Conservation (phyloP, 2,113 vertebrate species). For the Notothenia rossii region DNA sequence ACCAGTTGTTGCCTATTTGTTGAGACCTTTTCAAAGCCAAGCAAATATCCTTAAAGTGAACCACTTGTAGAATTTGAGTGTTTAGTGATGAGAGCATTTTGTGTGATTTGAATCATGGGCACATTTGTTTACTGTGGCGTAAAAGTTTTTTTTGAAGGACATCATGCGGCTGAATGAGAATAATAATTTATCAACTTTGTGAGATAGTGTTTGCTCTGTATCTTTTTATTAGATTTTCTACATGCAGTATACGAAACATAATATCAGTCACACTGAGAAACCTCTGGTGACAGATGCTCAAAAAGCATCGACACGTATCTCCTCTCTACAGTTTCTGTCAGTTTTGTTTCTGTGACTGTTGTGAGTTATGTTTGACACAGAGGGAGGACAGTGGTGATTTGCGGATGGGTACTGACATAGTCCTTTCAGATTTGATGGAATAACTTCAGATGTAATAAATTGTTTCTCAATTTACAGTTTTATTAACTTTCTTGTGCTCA, state of each 20-base stretch:
- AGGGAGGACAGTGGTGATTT: slow-evolving; percentile 36
- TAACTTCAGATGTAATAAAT: slow-evolving; percentile 24
- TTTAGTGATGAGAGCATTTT: not conserved
- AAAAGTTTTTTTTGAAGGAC: slow-evolving; percentile 17
- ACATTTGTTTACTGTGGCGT: slow-evolving; percentile 48
- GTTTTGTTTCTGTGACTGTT: slow-evolving; percentile 25
- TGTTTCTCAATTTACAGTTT: slow-evolving; percentile 34
- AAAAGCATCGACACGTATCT: not conserved
- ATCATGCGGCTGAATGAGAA: slow-evolving; percentile 33
- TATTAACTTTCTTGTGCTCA: slow-evolving; percentile 19
- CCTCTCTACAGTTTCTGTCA: not conserved
- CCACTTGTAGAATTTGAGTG: slow-evolving; percentile 2
- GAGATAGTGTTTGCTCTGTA: not conserved
- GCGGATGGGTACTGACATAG: slow-evolving; percentile 6
- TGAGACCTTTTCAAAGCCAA: slow-evolving; percentile 27
- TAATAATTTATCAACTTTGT: slow-evolving; percentile 11
- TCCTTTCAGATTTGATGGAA: slow-evolving; percentile 32
- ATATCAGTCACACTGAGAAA: not conserved
- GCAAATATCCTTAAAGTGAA: slow-evolving; percentile 24
- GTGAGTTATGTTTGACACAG: slow-evolving; percentile 29
- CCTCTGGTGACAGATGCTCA: not conserved
- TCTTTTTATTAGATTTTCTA: not conserved
- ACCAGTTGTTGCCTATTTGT: slow-evolving; percentile 3
- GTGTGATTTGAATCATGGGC: slow-evolving; percentile 25
- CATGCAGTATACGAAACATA: not conserved